phyloP scores from a whole-genome alignment of 2,113 vertebrate species.

The Baryphthengus martii region DNA sequence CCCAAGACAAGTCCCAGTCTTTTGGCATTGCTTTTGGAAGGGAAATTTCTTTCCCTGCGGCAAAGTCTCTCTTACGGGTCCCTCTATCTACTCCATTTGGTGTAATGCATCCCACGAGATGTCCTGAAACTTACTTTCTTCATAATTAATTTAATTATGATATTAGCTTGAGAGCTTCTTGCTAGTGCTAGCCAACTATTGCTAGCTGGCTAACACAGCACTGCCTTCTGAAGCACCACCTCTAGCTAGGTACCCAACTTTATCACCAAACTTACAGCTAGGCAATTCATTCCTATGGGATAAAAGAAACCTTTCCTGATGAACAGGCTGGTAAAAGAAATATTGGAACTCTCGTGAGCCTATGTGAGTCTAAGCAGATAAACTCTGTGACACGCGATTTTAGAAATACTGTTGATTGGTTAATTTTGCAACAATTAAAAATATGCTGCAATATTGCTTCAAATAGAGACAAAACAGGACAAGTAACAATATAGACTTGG shows the following conservation, averaged over 20 bases:
- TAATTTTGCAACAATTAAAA: too few species aligned
- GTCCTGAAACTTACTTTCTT: not conserved
- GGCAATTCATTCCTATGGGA: not conserved
- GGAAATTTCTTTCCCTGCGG: not conserved
- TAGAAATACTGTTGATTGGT: not conserved
- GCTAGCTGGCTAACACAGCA: not conserved
- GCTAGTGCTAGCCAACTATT: not conserved
- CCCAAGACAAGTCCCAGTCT: not conserved
- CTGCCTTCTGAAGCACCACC: not conserved
- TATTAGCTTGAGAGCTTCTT: slow-evolving; percentile 4
- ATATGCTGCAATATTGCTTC: not conserved
- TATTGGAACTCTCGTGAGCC: not conserved
- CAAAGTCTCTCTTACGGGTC: not conserved
- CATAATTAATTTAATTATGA: not conserved
- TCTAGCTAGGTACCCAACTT: not conserved
- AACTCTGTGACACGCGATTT: not conserved
- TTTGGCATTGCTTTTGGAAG: not conserved
- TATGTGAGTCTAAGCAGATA: not conserved
- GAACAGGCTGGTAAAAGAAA: not conserved
- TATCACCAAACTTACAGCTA: not conserved
- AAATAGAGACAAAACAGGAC: not conserved
- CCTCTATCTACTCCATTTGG: not conserved
- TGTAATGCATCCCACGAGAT: not conserved
- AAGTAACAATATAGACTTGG: not conserved
- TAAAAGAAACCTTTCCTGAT: not conserved